Percentiles rank a stretch among this genome's conserved stretches.
phyloP scores from a whole-genome alignment of 2,113 vertebrate species.

The Hyla sarda region DNA sequence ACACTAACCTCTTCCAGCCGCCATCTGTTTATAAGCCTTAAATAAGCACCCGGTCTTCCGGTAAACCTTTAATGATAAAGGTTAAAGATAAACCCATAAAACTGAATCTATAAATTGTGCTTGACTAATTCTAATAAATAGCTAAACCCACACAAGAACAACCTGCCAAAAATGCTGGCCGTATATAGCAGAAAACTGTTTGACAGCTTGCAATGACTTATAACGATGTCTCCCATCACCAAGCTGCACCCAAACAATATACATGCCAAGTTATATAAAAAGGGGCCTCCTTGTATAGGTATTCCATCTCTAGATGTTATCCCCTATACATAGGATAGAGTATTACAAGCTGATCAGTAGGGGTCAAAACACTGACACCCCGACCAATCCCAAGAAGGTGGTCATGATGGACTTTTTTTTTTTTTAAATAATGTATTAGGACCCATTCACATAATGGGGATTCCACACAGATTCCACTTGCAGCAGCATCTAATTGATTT shows the following conservation, averaged over 20 bases:
- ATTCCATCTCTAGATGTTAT: too few species aligned
- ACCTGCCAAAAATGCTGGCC: background rate
- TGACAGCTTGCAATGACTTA: background rate
- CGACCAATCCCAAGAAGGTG: too few species aligned
- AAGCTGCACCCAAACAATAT: constrained; percentile 12
- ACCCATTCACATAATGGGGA: too few species aligned
- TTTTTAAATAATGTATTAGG: too few species aligned
- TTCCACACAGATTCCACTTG: too few species aligned
- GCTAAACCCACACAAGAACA: background rate
- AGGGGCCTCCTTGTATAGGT: background rate
- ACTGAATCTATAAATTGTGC: background rate
- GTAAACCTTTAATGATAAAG: constrained; percentile 83
- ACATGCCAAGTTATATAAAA: background rate
- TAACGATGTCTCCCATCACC: background rate
- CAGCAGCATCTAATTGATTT: too few species aligned
- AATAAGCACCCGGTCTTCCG: constrained; percentile 91
- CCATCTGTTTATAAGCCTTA: constrained; percentile 93
- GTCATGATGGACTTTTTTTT: too few species aligned
- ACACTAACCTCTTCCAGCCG: constrained; percentile 90
- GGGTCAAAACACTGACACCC: too few species aligned
- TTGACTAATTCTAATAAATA: background rate
- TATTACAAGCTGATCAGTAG: too few species aligned
- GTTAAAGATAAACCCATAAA: background rate
- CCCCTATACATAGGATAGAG: too few species aligned
- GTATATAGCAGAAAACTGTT: background rate